Base-by-base conservation (phyloP, 2,797 vertebrate species). In the Gymnocypris eckloni region DNA sequence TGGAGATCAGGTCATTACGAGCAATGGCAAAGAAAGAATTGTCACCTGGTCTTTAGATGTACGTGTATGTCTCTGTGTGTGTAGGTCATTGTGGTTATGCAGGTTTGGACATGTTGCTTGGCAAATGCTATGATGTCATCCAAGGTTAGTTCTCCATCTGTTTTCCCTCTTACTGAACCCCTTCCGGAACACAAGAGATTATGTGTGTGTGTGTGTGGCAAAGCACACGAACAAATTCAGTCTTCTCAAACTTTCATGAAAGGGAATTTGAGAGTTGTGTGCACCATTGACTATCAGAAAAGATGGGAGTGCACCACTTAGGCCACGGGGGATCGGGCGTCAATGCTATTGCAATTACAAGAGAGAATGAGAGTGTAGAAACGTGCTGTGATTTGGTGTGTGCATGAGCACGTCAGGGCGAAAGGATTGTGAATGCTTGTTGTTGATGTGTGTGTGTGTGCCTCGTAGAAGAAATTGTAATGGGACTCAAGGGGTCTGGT, bases 331-430 rank as follows among this genome's bases (percentile, higher is more conserved):
- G 87, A 90, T 54, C 54, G 52, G 81, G 83, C 84, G 82, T 88
- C 89, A 88, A 83, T 56, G 82, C 89, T 84, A 82, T 89, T 87
- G 85, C 86, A 89, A 89, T 89, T 86, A 89, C 83, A 69, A 84
- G 28, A 88, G 88, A 89, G 81, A 88, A 89, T 89, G 87, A 88
- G 75, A 89, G 83, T 81, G 86, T 79, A 66, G 37, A 83, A 78
- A 85, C 78, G 33, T 39, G 82, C 89, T 84, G 85, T 48, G 84
- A 77, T 43, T 64, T 43, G 76, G 81, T 85, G 82, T 71, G 61
- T 83, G n/a, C 73, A 59, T 83, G 73, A 81, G 76, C 81, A 84
- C 79, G 86, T 79, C 82, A 61, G 86, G 81, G 81, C 59, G 50
- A 81, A 50, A 73, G 86, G 77, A 67, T 87, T 80, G 81, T 81